Evolutionary conservation across 2,113 vertebrate genomes (phyloP).

Genomic region (Tylochromis polylepis): DNA sequence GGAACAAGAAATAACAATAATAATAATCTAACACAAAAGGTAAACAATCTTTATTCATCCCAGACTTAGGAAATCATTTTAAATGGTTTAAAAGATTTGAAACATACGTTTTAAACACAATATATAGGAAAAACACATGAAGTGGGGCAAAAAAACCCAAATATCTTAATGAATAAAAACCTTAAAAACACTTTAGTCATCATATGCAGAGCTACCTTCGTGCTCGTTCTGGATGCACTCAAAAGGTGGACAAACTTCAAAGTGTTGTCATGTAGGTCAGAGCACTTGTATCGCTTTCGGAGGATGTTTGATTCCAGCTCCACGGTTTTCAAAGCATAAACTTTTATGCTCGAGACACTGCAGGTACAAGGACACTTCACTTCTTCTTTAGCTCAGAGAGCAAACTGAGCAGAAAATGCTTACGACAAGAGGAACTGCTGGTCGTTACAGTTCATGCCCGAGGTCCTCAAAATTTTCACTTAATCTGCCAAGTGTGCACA

Average conservation of each 20-base stretch:
- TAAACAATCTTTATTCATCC: no score
- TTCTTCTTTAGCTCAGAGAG: background rate
- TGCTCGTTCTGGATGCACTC: background rate
- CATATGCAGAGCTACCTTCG: background rate
- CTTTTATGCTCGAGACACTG: background rate
- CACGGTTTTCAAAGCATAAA: background rate
- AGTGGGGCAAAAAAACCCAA: no score
- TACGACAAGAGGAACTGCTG: background rate
- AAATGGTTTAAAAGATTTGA: no score
- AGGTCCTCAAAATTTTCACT: background rate
- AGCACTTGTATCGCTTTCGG: background rate
- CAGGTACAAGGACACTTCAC: background rate
- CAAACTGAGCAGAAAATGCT: background rate
- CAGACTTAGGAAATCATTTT: no score
- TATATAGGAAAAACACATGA: background rate
- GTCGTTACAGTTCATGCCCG: background rate
- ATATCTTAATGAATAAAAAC: background rate
- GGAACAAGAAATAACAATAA: no score
- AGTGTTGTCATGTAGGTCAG: background rate
- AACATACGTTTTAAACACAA: no score
- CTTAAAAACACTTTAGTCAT: background rate
- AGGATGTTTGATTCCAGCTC: background rate
- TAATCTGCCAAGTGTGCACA: background rate
- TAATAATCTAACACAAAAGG: no score
- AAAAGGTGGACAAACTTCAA: background rate